Evolutionary conservation across 2,797 vertebrate species (phyloP).

Genomic region (Peromyscus melanophrys): DNA sequence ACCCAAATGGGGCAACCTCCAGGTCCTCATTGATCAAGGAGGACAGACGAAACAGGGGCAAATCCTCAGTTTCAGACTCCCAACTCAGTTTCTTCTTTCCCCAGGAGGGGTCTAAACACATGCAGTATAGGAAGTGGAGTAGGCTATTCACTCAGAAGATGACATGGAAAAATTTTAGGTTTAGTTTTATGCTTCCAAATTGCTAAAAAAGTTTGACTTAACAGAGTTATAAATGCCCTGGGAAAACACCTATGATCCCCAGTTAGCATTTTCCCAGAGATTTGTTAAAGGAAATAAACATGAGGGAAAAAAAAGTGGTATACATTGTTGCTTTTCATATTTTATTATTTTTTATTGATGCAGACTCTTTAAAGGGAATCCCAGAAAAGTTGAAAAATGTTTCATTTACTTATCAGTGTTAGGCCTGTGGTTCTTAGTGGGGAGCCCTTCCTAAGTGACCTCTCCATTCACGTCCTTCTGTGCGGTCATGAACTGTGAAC

Average conservation of each 20-base stretch:
- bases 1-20: not conserved
- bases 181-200: not conserved
- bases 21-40: not conserved
- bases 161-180: not conserved
- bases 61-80: not conserved
- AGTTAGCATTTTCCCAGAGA: not conserved
- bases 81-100: not conserved
- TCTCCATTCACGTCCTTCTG: not conserved
- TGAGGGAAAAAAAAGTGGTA: not conserved
- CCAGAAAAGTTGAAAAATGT: not conserved
- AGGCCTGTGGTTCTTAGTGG: not conserved
- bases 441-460: not conserved
- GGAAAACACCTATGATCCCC: not conserved
- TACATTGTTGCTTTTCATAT: not conserved
- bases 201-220: not conserved
- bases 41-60: not conserved
- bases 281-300: slow-evolving; percentile 14
- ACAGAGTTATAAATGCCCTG: not conserved
- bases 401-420: not conserved
- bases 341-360: not conserved
- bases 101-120: not conserved
- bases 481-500: not conserved
- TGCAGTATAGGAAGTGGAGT: not conserved
- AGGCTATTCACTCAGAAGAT: rapidly evolving
- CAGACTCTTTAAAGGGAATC: not conserved